Percentiles rank a stretch among this genome's conserved stretches.
Conservation (phyloP, 2,113 vertebrate species). For the Actenoides lindsayi region DNA sequence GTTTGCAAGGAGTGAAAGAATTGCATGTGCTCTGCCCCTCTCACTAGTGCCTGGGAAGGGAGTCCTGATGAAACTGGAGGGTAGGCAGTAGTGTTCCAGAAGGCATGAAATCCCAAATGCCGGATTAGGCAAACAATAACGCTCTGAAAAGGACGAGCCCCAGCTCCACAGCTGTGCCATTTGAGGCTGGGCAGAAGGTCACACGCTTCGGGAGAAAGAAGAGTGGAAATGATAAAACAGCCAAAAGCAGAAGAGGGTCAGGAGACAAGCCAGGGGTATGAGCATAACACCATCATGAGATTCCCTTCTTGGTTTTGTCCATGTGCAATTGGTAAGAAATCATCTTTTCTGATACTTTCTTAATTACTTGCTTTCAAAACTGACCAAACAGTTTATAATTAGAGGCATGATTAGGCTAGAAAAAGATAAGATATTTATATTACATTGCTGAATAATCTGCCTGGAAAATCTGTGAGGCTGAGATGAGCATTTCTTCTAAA, state of each 20-base stretch:
- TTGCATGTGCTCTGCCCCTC: background rate
- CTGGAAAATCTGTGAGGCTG: background rate
- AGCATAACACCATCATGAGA: background rate
- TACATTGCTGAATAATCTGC: background rate
- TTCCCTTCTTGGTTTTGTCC: background rate
- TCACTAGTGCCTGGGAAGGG: background rate
- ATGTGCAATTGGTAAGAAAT: background rate
- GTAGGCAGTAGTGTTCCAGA: background rate
- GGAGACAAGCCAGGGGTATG: background rate
- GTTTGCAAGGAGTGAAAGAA: background rate
- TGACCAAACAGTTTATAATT: background rate
- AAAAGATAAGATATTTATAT: background rate
- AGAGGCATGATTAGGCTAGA: background rate
- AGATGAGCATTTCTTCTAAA: background rate
- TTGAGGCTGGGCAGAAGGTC: background rate
- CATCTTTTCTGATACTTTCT: background rate
- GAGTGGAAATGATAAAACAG: background rate
- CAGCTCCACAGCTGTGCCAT: background rate
- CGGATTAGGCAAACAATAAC: rapidly evolving
- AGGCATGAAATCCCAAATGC: background rate
- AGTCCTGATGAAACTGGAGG: background rate
- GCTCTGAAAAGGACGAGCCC: rapidly evolving
- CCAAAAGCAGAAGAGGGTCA: background rate
- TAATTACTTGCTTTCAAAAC: background rate
- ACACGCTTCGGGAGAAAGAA: rapidly evolving